Evolutionary conservation across 1,140 invertebrate genomes (phyloP), one percentile per base, ranked within the genome.

Genomic region (Tyrophagus putrescentiae): DNA sequence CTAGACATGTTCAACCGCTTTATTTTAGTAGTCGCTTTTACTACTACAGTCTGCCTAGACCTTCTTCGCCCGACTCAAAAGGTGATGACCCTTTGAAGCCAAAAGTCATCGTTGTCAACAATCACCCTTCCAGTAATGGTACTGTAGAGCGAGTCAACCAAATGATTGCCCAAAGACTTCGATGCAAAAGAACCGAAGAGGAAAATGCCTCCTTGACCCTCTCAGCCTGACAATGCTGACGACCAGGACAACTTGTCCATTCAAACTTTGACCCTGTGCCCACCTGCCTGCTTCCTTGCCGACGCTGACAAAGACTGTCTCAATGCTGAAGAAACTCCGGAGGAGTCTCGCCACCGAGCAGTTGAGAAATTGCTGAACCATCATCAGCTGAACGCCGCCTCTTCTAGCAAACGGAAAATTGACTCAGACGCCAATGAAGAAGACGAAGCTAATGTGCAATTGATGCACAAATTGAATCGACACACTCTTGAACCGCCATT

Each of bases 101-200:
- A n/a, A n/a, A n/a, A n/a, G n/a, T n/a, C n/a, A n/a, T n/a, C n/a
- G n/a, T n/a, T n/a, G n/a, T n/a, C n/a, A n/a, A n/a, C n/a, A n/a
- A n/a, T n/a, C n/a, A n/a, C n/a, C n/a, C n/a, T n/a, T n/a, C n/a
- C n/a, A n/a, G n/a, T n/a, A n/a, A n/a, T 63, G 60, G 60, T 3
- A 27, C 61, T 34, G 21, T 34, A 18, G 60, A 62, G 34, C 9
- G 60, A 33, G 25, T 61, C 0, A 48, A 53, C 21, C 41, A 63
- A 34, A 63, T 48, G 0, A 5, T 63, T 3, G 13, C 44, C n/a
- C 27, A 33, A 4, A 7, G 59, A 13, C 34, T 63, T 7, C n/a
- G 57, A 25, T 62, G 58, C 54, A 60, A 63, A 63, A 13, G 32
- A n/a, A 6, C 52, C 29, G 32, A 61, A 4, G 1, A 27, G 3